phyloP scores from a whole-genome alignment of 2,888 invertebrate genomes.

The Rhorus exstirpatorius region DNA sequence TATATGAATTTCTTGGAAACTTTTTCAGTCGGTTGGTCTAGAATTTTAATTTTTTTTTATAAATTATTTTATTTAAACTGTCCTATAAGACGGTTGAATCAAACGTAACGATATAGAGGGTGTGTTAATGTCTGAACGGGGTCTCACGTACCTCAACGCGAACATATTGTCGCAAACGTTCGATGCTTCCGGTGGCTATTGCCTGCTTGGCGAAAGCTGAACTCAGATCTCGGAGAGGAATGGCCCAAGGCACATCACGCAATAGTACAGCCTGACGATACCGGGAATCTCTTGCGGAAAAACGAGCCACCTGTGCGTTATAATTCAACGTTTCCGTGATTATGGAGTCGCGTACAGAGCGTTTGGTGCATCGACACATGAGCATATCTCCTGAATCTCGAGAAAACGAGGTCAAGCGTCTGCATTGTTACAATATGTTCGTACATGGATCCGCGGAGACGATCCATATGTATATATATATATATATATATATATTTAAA shows the following conservation, averaged over 20 bases:
- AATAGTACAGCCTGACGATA: conserved; percentile 85
- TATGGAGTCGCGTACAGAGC: not conserved
- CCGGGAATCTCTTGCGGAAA: conserved; percentile 84
- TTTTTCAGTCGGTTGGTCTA: no score
- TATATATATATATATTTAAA: no score
- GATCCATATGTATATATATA: no score
- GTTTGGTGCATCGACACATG: not conserved
- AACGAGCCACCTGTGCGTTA: conserved; percentile 83
- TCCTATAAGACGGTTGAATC: no score
- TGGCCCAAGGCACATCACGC: conserved; percentile 87
- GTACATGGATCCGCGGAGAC: no score
- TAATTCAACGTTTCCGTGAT: conserved; percentile 3
- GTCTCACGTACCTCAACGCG: conserved; percentile 86
- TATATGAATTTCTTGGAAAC: no score
- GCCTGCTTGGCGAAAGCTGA: conserved; percentile 86
- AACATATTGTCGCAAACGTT: conserved; percentile 84
- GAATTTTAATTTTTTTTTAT: no score
- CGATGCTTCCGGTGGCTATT: conserved; percentile 84
- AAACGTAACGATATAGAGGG: no score
- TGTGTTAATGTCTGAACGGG: no score
- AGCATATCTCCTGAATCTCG: conserved; percentile 6
- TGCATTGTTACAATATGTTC: conserved; percentile 12
- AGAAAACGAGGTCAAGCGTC: conserved; percentile 1
- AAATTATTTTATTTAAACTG: no score
- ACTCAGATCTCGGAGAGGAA: conserved; percentile 86